Conservation (phyloP, 2,113 vertebrate species). For the Sciurus niger region DNA sequence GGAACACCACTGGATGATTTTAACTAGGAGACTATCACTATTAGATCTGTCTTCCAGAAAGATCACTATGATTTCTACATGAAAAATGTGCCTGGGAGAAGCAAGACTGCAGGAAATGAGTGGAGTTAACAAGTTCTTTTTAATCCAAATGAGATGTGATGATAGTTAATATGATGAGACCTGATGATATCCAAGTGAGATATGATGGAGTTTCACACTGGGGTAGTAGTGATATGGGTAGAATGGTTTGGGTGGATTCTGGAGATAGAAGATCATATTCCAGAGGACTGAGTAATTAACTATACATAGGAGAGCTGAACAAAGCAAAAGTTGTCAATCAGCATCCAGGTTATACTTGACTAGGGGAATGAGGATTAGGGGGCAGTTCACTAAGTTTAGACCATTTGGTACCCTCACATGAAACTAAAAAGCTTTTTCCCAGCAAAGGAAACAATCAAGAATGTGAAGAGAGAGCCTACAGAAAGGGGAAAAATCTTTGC, state of each 20-base stretch:
- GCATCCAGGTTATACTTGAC: not conserved
- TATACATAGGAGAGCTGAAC: not conserved
- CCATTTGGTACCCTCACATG: not conserved
- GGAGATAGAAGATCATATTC: not conserved
- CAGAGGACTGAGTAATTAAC: not conserved
- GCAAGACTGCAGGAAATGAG: not conserved
- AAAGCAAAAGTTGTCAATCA: not conserved
- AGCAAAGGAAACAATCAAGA: no score
- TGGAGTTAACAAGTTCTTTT: not conserved
- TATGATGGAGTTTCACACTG: not conserved
- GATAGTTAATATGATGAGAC: not conserved
- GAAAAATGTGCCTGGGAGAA: not conserved
- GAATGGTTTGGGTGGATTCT: not conserved
- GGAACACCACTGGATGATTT: not conserved
- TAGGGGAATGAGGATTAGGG: not conserved
- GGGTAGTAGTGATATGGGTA: not conserved
- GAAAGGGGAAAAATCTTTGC: no score
- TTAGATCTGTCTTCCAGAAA: constrained; percentile 16
- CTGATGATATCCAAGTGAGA: not conserved
- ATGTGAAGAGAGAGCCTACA: no score
- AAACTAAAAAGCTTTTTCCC: no score
- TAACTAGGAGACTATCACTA: not conserved
- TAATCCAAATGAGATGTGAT: not conserved
- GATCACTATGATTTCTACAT: not conserved
- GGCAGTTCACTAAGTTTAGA: not conserved